Base-by-base conservation (phyloP, 2,113 vertebrate genomes). In the Spea multiplicata region DNA sequence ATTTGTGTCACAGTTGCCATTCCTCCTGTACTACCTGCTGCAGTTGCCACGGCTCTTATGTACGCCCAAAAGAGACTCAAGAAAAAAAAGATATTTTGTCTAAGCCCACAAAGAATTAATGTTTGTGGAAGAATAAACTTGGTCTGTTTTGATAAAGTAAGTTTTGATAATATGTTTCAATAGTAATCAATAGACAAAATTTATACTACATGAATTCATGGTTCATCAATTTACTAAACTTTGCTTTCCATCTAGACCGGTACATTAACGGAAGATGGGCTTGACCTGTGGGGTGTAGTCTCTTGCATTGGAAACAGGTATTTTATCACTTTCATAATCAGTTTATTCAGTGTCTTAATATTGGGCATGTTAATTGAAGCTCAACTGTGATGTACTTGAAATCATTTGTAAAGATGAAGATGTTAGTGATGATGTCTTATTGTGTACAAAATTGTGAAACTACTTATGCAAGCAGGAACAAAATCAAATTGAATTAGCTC, bases 71-170 rank as follows among this genome's bases (percentile, higher is more conserved):
- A 76, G 75, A 70, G 82, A 4, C 71, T 83, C 12, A 81, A 82
- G 48, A 83, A 75, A 44, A 74, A 82, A 10, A 80, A 75, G 13
- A 79, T 83, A 17, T 82, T 82, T 64, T 79, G 82, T 44, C 66
- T 83, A 44, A 83, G 80, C 59, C 81, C 83, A 46, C 57, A 84
- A 16, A 78, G 76, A 16, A 84, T 84, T 64, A 82, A 84, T 65
- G 74, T 84, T 17, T 84, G 81, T 69, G 83, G 83, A 7, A 78
- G 82, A 62, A 66, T 82, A 64, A 80, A 83, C 17, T 62, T 84
- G 4, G 77, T 83, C 44, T 82, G 81, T 61, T 84, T 84, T 65
- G 83, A 84, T 75, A 84, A 84, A 73, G 83, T 84, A 66, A 45
- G 52, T 45, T 66, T 45, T 6, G 5, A 9, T n/a, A n/a, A n/a